phyloP scores from a whole-genome alignment of 2,113 vertebrate species.

The Brachyhypopomus occidentalis region DNA sequence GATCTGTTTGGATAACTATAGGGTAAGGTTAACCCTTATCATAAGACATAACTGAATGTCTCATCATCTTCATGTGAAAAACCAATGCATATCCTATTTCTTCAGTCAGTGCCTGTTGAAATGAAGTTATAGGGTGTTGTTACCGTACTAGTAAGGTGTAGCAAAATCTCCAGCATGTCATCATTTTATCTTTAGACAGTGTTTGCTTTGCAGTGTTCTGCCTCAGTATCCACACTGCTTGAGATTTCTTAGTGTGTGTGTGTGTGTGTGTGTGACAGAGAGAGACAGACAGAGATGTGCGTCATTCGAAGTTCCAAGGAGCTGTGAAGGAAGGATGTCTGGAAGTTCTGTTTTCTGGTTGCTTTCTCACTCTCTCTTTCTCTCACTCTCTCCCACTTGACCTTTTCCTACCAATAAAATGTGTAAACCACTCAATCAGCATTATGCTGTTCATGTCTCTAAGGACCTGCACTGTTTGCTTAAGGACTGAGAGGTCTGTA shows the following conservation, averaged over 20 bases:
- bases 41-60: no score
- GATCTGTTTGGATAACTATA: no score
- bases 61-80: no score
- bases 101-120: no score
- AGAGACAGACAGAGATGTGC: not conserved
- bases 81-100: no score
- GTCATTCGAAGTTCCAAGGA: slow-evolving; percentile 10
- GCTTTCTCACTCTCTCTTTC: not conserved
- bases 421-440: not conserved
- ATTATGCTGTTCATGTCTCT: no score
- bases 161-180: no score
- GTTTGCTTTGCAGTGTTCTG: not conserved
- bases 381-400: not conserved
- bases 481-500: not conserved
- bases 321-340: slow-evolving; percentile 9
- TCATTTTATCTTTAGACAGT: no score
- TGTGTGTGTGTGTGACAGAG: slow-evolving; percentile 6
- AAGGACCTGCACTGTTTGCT: not conserved
- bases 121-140: no score
- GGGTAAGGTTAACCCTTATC: no score
- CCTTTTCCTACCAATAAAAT: not conserved
- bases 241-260: not conserved
- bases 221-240: not conserved
- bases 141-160: no score
- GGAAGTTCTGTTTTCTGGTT: not conserved